A percentile compares a stretch with the other conserved stretches of the same genome.
These are phyloP conservation scores for Harpagoxenus sublaevis DNA, from an alignment of 2,888 invertebrate species.

Conservation along the genomic window DNA sequence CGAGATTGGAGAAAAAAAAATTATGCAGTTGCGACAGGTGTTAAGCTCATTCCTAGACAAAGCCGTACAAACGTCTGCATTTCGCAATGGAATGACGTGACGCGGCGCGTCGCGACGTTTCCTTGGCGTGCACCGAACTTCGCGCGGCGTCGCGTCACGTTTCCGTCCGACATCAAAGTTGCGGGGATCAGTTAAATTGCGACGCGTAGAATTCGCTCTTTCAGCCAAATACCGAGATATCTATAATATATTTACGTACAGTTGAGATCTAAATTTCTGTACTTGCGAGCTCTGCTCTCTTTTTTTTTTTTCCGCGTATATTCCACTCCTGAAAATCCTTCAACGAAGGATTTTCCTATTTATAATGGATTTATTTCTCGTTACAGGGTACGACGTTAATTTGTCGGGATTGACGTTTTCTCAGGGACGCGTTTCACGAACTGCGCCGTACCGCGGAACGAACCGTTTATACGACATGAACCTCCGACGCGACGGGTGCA, in stretches of 20 bases:
- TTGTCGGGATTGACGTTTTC: slow-evolving; percentile 18
- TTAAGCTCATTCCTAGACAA: slow-evolving; percentile 85
- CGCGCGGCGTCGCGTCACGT: slow-evolving; percentile 4
- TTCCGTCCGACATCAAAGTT: neutral
- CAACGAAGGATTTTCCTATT: neutral
- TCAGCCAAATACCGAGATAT: neutral
- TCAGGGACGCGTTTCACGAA: slow-evolving; percentile 3
- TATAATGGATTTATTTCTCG: neutral
- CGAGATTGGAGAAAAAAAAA: slow-evolving; percentile 78
- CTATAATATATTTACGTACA: neutral
- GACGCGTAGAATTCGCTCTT: neutral
- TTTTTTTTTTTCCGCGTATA: too few species aligned
- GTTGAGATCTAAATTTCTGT: neutral
- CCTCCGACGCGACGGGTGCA: slow-evolving; percentile 48
- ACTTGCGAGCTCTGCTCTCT: too few species aligned
- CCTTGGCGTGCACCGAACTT: slow-evolving; percentile 27
- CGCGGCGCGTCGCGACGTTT: slow-evolving; percentile 47
- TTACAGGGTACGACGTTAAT: neutral
- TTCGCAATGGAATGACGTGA: slow-evolving; percentile 71
- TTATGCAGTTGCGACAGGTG: slow-evolving; percentile 76
- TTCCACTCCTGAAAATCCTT: neutral
- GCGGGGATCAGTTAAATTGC: neutral
- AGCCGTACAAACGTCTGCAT: slow-evolving; percentile 81
- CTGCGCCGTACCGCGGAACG: slow-evolving; percentile 14
- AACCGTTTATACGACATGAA: neutral